Evolutionary conservation across 2,797 vertebrate genomes (phyloP), one percentile per base, ranked within the genome.

Genomic region (Ptychobarbus kaznakovi): DNA sequence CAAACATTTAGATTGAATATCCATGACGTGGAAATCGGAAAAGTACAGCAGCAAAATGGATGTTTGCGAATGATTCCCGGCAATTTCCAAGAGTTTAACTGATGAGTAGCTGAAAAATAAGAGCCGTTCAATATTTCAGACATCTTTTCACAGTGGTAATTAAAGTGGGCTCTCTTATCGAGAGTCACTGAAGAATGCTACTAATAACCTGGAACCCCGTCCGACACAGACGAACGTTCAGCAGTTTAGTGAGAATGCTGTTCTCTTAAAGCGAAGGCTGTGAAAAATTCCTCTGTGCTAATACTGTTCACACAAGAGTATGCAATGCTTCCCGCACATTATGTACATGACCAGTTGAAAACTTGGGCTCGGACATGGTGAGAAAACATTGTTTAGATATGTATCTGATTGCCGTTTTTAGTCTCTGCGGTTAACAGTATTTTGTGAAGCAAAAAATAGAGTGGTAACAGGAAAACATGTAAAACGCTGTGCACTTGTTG

Each of bases 31-130:
- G 56, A 80, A 69, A 42, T 70, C 40, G 79, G 80, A 86, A 89
- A 89, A 90, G 91, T 89, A 94, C 83, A 93, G 93, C 92, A 94
- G 93, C 91, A 91, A 88, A 87, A 87, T 76, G 61, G 70, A 49
- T 61, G 44, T 49, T 68, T 83, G 46, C 80, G 53, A 53, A 86
- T 69, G 82, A 28, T 80, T 72, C 88, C 61, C 32, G 40, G 77
- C 68, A 40, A 46, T 63, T 82, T 6, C 32, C 40, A 20, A 69
- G 22, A 32, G 81, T 66, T 73, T 74, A 44, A 74, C 46, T 82
- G 81, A 84, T 69, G 32, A 51, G 53, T 63, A 40, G 63, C 49
- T 82, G 53, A 83, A 70, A 81, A 32, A 66, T 80, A 80, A 20
- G n/a, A 87, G 74, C 77, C 38, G 42, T 77, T 63, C 35, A 65